Percentiles rank a stretch among this genome's conserved stretches.
phyloP scores from a whole-genome alignment of 2,113 vertebrate species.

The Etheostoma spectabile region DNA sequence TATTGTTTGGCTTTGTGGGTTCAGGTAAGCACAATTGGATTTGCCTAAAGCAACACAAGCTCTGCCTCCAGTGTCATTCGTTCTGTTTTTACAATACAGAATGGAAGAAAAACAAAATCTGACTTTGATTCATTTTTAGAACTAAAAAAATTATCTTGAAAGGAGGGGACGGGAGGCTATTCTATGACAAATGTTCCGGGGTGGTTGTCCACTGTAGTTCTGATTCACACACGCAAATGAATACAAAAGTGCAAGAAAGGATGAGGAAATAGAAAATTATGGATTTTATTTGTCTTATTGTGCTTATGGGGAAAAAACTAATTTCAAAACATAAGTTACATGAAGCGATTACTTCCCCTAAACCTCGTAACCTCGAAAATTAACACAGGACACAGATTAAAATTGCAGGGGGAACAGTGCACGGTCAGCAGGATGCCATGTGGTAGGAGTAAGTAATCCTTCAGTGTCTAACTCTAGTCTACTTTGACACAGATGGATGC shows the following conservation, averaged over 20 bases:
- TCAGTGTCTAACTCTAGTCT: constrained; percentile 33
- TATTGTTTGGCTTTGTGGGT: constrained; percentile 7
- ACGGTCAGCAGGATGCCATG: constrained; percentile 18
- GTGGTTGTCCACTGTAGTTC: not conserved
- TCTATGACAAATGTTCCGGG: constrained; percentile 1
- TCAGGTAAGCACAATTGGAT: not conserved
- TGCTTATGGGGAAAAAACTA: not conserved
- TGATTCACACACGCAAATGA: not conserved
- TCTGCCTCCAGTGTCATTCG: constrained; percentile 1
- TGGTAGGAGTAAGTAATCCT: constrained; percentile 19
- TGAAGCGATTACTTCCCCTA: not conserved
- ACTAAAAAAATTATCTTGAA: constrained; percentile 2
- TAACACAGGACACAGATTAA: constrained; percentile 13
- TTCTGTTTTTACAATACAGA: not conserved
- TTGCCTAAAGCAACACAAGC: not conserved
- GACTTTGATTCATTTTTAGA: not conserved
- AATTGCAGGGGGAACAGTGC: not conserved
- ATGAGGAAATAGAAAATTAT: not conserved
- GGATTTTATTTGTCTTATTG: not conserved
- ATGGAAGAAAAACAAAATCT: not conserved
- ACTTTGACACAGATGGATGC: constrained; percentile 19
- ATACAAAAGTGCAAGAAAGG: not conserved
- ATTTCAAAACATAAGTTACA: not conserved
- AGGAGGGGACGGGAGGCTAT: not conserved
- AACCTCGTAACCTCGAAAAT: not conserved